Base-by-base conservation (phyloP, 2,113 vertebrate species). In the Grammomys surdaster region DNA sequence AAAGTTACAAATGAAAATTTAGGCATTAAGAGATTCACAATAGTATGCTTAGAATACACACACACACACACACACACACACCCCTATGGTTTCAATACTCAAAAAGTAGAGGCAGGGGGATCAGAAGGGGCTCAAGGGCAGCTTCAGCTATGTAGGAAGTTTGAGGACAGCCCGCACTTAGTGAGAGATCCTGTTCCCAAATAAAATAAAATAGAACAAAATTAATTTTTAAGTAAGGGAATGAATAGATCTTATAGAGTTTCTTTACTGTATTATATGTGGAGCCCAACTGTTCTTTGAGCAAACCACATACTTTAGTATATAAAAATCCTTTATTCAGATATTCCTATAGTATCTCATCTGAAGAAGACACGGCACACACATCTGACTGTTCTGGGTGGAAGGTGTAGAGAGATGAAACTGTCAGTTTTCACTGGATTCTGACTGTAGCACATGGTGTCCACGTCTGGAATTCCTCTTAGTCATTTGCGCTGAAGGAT, bases 1-100 rank as follows among this genome's bases (percentile, higher is more conserved):
- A 82, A 93, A 76, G 56, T 58, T 91, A 63, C 88, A 93, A 90
- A 89, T 22, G 65, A 76, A 89, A 93, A 77, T 78, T 17, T 78
- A 91, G n/a, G 13, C 22, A 54, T 80, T 76, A 70, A 58, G 54
- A 13, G 87, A 89, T 81, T 89, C 54, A 77, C 0, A 73, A 17
- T 28, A n/a, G 7, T 51, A 48, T 51, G 65, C n/a, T 85, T 69
- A 86, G 63, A 93, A 56, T 33, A 76, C 10, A 69, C 4, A 33
- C 1, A 28, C 26, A 60, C 20, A 67, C 7, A 67, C 28, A 67
- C 1, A 67, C 26, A 67, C 63, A 28, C 3, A 31, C n/a, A n/a
- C n/a, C n/a, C 7, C n/a, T 85, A 28, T 46, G 58, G 14, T 43
- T 43, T 13, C 33, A 65, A 40, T 40, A 31, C 40, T 85, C 7